Conservation (phyloP, 1,140 invertebrate genomes). For the Heterodera schachtii region DNA sequence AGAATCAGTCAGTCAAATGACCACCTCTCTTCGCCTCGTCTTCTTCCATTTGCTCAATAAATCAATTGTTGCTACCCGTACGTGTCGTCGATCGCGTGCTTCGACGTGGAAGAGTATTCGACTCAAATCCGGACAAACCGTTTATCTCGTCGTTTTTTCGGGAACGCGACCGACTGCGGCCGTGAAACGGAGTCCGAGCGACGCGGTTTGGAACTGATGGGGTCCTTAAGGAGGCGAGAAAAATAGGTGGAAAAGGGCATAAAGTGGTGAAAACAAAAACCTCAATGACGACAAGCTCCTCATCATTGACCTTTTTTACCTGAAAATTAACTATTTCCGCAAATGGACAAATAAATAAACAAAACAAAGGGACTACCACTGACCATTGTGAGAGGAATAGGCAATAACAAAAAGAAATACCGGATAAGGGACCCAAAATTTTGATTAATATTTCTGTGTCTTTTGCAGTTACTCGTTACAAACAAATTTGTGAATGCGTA, state of each 20-base stretch:
- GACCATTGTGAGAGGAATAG: too few relatives aligned
- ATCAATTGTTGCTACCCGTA: slow-evolving; percentile 11
- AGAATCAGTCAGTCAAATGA: neutral
- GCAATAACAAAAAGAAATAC: too few relatives aligned
- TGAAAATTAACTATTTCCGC: neutral
- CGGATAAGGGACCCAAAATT: too few relatives aligned
- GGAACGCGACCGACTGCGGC: slow-evolving; percentile 35
- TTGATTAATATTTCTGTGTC: too few relatives aligned
- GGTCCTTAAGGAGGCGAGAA: neutral
- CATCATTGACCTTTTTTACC: slow-evolving; percentile 9
- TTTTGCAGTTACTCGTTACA: too few relatives aligned
- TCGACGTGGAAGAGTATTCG: slow-evolving; percentile 36
- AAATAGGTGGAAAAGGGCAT: neutral
- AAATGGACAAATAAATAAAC: too few relatives aligned
- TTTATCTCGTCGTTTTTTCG: slow-evolving; percentile 14
- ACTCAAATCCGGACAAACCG: neutral
- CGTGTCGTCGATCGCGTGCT: slow-evolving; percentile 32
- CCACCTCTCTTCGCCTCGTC: neutral
- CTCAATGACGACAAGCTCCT: slow-evolving; percentile 20
- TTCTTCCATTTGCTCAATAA: neutral
- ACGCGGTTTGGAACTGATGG: neutral
- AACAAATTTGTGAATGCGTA: too few relatives aligned
- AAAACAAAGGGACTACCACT: too few relatives aligned
- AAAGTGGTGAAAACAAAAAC: neutral
- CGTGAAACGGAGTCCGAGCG: slow-evolving; percentile 16